Base-by-base conservation (phyloP, 23 tunicate species). In the Halocynthia roretzi region DNA sequence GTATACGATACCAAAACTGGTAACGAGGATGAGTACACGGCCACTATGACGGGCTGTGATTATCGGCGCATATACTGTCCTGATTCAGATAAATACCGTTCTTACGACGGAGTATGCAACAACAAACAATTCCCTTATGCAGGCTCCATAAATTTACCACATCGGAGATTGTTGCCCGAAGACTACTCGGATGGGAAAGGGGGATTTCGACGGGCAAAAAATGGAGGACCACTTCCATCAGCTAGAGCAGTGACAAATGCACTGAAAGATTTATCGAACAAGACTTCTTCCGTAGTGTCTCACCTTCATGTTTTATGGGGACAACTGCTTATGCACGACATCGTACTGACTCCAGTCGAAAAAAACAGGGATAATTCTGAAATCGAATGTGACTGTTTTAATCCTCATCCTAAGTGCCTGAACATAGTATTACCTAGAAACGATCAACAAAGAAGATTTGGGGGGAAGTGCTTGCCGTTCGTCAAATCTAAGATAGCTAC, bases 251-350 rank as follows among this genome's bases (percentile, higher is more conserved):
- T 93, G 7, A 82, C 98, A 6, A 76, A 82, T 22, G 69, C 75
- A 0, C 78, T 93, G 84, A 57, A 78, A 48, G 84, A 72, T 15
- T 12, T 56, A 8, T 11, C 72, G 11, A 82, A 53, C 49, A 19
- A 78, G 48, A 53, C 53, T 14, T 80, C 88, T 9, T 7, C 67
- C 14, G 44, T 6, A 22, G 63, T 80, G 2, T 70, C 98, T 20
- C 87, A 86, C 57, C 50, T 93, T 50, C 80, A 82, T 12, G 87
- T 85, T 7, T 69, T 81, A 69, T 93, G 83, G 82, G 98, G 98
- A 9, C 98, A 93, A 57, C 83, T 81, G 54, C 61, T 93, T 53
- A 76, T 77, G 10, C 98, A 93, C 62, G 98, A 93, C 63, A 93
- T 93, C 22, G 82, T 80, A 6, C 56, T 52, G 49, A 93, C 98